Evolutionary conservation across 2,888 invertebrate genomes (phyloP).

Genomic region (Cantharis flavilabris): DNA sequence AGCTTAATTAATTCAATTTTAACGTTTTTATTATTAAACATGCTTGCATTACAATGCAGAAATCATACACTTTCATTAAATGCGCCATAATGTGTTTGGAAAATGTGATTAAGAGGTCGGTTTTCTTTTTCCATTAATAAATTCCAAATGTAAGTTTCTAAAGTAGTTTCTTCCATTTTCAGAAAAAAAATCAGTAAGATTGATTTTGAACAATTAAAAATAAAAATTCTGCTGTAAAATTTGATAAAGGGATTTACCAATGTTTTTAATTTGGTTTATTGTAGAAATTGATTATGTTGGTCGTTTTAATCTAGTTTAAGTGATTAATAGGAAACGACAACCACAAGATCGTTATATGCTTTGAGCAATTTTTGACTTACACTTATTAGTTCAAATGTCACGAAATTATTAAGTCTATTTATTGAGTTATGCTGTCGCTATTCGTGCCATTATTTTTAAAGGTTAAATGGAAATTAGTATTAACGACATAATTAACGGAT

Average conservation of each 20-base stretch:
- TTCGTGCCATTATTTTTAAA: not conserved
- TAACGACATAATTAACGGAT: no score
- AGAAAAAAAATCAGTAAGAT: no score
- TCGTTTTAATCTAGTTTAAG: not conserved
- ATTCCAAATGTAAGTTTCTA: not conserved
- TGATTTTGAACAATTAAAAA: no score
- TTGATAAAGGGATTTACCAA: not conserved
- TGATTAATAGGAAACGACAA: not conserved
- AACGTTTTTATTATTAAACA: not conserved
- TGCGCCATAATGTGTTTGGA: not conserved
- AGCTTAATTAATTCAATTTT: not conserved
- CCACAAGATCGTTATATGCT: not conserved
- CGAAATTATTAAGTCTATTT: not conserved
- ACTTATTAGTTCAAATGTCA: not conserved
- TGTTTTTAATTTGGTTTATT: not conserved
- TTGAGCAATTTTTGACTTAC: not conserved
- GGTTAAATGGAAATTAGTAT: not conserved
- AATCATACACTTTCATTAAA: not conserved
- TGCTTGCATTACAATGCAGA: not conserved
- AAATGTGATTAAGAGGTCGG: not conserved
- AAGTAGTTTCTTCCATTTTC: not conserved
- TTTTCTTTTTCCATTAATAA: not conserved
- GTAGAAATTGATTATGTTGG: not conserved
- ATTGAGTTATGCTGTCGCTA: not conserved
- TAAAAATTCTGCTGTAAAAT: not conserved